Evolutionary conservation across 2,113 vertebrate genomes (phyloP), one percentile per base, ranked within the genome.

Genomic region (Panthera uncia): DNA sequence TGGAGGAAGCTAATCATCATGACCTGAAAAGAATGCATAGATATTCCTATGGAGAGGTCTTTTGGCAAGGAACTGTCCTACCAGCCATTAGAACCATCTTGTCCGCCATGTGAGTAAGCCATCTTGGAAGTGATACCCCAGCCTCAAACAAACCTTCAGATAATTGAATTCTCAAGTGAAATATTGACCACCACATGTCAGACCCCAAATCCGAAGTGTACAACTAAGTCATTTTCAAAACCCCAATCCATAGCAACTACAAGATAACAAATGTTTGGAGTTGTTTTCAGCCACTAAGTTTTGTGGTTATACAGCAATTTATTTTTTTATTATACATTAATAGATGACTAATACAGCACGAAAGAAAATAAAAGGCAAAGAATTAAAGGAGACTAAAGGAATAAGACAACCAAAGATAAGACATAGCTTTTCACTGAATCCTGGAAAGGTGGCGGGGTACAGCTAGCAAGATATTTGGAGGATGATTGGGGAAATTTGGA

Each of bases 301-400:
- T 74, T 74, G 14, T 71, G 19, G 18, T 50, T 63, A 82, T 16
- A 18, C 3, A 18, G 27, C 14, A 78, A 78, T 31, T 78, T 48
- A 5, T 31, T 78, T 48, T 78, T 38, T 41, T 48, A 55, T 41
- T 86, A 85, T 68, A 45, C 4, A 74, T 7, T 1, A 33, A 57
- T 78, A 80, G 63, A 33, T 74, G 93, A 38, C 10, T 18, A 86
- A 74, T 29, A 74, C 0, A 9, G 41, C 23, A 29, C 68, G 33
- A 69, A 81, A 86, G 81, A 76, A 85, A 95, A 83, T n/a, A 79
- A 84, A 84, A 55, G 15, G 25, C 61, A 73, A 93, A 90, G 7
- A 9, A 79, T 65, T 84, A 79, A 96, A 89, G 14, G 66, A 61
- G 19, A 80, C 8, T 19, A 85, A 66, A 82, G 73, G 21, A 73